phyloP scores from a whole-genome alignment of 64 coral and sea anemone genomes.

The Platygyra sinensis region DNA sequence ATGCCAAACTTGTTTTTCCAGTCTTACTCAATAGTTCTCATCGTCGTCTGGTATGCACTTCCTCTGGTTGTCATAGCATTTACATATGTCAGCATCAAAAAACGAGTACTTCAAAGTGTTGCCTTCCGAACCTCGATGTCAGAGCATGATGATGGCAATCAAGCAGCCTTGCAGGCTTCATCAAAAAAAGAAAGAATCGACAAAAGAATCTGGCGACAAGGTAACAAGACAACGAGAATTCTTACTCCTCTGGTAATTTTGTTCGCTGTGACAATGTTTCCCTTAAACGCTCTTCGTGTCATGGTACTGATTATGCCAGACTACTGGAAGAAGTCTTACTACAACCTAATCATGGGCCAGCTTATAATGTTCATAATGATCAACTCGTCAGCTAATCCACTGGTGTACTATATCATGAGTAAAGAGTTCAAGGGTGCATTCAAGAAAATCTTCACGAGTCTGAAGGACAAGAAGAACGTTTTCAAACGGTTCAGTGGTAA shows the following conservation, averaged over 20 bases:
- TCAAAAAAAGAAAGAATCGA: neutral
- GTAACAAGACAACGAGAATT: slow-evolving; percentile 40
- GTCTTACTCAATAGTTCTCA: slow-evolving; percentile 1
- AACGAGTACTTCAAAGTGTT: slow-evolving; percentile 22
- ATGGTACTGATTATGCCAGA: neutral
- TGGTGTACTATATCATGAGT: slow-evolving; percentile 61
- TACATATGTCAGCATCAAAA: slow-evolving; percentile 47
- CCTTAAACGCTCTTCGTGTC: slow-evolving; percentile 15
- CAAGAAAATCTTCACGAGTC: neutral
- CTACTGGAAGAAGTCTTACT: slow-evolving; percentile 19
- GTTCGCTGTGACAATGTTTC: slow-evolving; percentile 57
- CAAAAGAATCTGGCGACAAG: slow-evolving; percentile 14
- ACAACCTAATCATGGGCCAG: slow-evolving; percentile 16
- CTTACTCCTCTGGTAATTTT: slow-evolving; percentile 53
- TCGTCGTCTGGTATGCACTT: slow-evolving; percentile 39
- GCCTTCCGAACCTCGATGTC: slow-evolving; percentile 47
- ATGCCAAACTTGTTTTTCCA: neutral
- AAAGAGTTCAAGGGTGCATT: slow-evolving; percentile 58
- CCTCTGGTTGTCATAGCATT: slow-evolving; percentile 49
- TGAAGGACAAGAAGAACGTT: neutral
- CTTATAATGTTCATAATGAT: slow-evolving; percentile 23
- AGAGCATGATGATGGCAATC: neutral
- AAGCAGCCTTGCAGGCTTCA: neutral
- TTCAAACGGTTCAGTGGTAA: neutral
- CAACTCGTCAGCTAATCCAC: slow-evolving; percentile 48